Conservation (phyloP, 2,113 vertebrate species). For the Rhagologus leucostigma region DNA sequence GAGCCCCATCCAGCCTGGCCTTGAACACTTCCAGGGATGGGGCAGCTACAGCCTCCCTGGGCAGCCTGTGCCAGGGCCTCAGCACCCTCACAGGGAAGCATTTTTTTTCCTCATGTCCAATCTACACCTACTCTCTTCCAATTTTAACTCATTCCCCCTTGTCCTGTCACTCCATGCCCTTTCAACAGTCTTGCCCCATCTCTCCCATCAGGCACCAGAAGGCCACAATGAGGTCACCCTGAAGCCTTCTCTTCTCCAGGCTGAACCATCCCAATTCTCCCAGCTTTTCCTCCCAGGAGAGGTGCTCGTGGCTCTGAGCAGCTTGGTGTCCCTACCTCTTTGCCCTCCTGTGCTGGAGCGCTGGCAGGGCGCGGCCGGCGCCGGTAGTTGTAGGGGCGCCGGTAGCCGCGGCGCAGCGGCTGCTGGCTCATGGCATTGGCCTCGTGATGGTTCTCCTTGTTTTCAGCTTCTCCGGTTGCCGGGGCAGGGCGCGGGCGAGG, state of each 20-base stretch:
- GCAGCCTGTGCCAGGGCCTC: neutral
- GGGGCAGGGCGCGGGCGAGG: slow-evolving; percentile 65
- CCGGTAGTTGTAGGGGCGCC: slow-evolving; percentile 77
- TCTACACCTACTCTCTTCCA: neutral
- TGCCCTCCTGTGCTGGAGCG: slow-evolving; percentile 70
- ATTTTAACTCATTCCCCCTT: neutral
- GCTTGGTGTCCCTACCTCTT: slow-evolving; percentile 29
- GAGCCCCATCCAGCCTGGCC: neutral
- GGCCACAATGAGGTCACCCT: too few species aligned
- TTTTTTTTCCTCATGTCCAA: neutral
- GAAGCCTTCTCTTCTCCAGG: neutral
- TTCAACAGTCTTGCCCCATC: neutral
- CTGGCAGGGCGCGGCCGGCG: slow-evolving; percentile 71
- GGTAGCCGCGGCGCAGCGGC: slow-evolving; percentile 71
- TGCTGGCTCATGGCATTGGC: slow-evolving; percentile 63
- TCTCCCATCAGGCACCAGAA: neutral
- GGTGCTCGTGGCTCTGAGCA: fast-evolving
- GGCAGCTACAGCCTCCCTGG: neutral
- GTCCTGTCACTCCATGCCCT: neutral
- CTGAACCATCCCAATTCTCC: neutral
- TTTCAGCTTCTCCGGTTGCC: slow-evolving; percentile 66
- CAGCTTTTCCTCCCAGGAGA: neutral
- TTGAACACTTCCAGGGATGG: neutral
- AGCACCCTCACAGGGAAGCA: fast-evolving
- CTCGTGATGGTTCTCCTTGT: slow-evolving; percentile 76